Evolutionary conservation across 2,797 vertebrate species (phyloP).

Genomic region (Artibeus lituratus): DNA sequence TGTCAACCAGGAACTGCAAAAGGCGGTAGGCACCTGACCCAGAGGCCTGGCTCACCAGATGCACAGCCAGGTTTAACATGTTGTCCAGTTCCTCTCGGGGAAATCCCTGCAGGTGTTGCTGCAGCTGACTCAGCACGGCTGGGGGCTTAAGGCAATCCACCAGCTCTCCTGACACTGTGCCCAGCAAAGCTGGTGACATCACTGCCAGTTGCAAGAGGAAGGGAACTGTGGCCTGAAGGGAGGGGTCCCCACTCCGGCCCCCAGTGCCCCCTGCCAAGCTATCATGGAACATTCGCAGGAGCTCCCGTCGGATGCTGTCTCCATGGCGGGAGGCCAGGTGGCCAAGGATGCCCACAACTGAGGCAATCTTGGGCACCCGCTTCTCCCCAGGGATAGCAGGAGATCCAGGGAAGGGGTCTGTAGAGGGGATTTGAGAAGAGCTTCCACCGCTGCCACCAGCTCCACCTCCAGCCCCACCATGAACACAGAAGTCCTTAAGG

Average conservation of each 20-base stretch:
- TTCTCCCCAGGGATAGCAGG: constrained; percentile 76
- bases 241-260: constrained; percentile 82
- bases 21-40: constrained; percentile 88
- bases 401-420: constrained; percentile 74
- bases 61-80: constrained; percentile 90
- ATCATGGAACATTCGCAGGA: constrained; percentile 95
- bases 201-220: constrained; percentile 94
- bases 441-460: constrained; percentile 72
- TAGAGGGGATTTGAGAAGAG: constrained; percentile 56
- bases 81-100: constrained; percentile 93
- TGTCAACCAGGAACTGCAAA: constrained; percentile 91
- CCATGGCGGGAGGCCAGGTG: constrained; percentile 92
- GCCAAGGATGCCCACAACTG: constrained; percentile 94
- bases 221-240: constrained; percentile 90
- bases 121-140: constrained; percentile 90
- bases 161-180: constrained; percentile 89
- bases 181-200: constrained; percentile 91
- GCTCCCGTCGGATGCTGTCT: constrained; percentile 93
- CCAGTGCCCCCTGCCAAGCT: constrained; percentile 82
- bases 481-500: constrained; percentile 94
- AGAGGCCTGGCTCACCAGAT: constrained; percentile 93
- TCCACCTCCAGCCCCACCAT: constrained; percentile 79
- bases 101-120: constrained; percentile 87
- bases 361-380: constrained; percentile 93
- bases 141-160: constrained; percentile 91